Base-by-base conservation (phyloP, 2,113 vertebrate species). In the Pachypanchax playfairii region DNA sequence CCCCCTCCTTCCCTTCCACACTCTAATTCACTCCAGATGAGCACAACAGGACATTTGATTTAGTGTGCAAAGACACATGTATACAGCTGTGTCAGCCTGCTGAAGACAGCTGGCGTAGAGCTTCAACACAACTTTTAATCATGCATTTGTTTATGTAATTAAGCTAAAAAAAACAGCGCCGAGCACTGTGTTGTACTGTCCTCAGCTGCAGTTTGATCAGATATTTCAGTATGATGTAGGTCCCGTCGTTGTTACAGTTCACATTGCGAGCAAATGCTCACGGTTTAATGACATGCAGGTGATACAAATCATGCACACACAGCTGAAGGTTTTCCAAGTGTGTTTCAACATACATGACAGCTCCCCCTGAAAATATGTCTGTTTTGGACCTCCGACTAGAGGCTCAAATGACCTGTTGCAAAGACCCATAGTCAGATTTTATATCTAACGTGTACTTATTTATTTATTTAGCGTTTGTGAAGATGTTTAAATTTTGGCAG, bases 101-200 rank as follows among this genome's bases (percentile, higher is more conserved):
- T 69, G 82, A 68, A 75, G 76, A 84, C 82, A 86, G 88, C 82
- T 89, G 86, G 85, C 58, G 41, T 13, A 25, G 57, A 70, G 75
- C 77, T 75, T 20, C 68, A 68, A 61, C 46, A 81, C 74, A 79
- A 80, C 75, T 79, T 85, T 85, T 84, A 88, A 89, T 90, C 86
- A 89, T 75, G 79, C 85, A 75, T 86, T 87, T 90, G 87, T 90
- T 90, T 88, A 87, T 85, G 82, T 79, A 84, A 90, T 88, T 84
- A 82, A 72, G 74, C 74, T 56, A 7, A 13, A 43, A 65, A 57
- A 60, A 64, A 43, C n/a, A 42, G 25, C 29, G 2, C 67, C 5
- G 29, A 33, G 26, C 43, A 73, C 65, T 54, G 58, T 52, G 65
- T 48, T 67, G 55, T 22, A 67, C 60, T 76, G 73, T 80, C 69